Base-by-base conservation (phyloP, 2,113 vertebrate species). In the Aix galericulata region DNA sequence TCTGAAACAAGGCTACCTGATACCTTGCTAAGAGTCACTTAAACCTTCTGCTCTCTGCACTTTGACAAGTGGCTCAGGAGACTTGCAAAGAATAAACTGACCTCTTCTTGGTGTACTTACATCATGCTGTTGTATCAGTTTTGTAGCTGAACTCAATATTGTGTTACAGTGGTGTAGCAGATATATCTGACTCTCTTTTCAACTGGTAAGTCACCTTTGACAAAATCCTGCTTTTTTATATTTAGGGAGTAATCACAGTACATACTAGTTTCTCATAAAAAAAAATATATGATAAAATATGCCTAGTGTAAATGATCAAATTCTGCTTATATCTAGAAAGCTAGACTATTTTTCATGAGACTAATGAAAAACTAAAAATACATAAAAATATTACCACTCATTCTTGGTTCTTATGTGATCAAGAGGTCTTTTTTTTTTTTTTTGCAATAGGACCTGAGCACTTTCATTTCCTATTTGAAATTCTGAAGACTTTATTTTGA, bases 11-110 rank as follows among this genome's bases (percentile, higher is more conserved):
- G 25, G 62, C 46, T 83, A 29, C 66, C 53, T 40, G 44, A 29
- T 77, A 7, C 2, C 16, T 20, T 29, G 62, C 79, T 58, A 48
- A 32, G 58, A 55, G 40, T 52, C 56, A 69, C 80, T 77, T 21
- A 7, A 42, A 31, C 46, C 9, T 1, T 9, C 72, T 36, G 3
- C 34, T 25, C 64, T 0, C 0, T 64, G 59, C 13, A 11, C 44
- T n/a, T 3, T 46, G 64, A 26, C 1, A 5, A 32, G 21, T 63
- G 46, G 14, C 32, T 69, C 2, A 2, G 71, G 66, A 48, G 55
- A 25, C 1, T 9, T 29, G 22, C n/a, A 44, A 82, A 64, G 53
- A 58, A 25, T 38, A 38, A 48, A 14, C 17, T 17, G 25, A 77
- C 68, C 44, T 80, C 38, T 42, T n/a, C 20, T 18, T 55, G 44